phyloP scores from a whole-genome alignment of 2,113 vertebrate species.

The Kryptolebias marmoratus region DNA sequence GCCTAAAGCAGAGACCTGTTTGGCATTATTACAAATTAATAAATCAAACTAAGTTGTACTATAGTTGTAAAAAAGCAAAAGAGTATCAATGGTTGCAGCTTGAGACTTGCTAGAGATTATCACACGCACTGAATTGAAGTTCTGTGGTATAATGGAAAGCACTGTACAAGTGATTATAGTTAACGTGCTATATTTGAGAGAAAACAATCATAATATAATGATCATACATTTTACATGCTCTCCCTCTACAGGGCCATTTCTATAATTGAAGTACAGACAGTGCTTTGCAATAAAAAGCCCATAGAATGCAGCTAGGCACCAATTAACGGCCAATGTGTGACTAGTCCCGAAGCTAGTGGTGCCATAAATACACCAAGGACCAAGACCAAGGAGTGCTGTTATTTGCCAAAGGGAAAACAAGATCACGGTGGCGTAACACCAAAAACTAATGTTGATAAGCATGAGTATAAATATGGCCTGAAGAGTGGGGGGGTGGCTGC shows the following conservation, averaged over 20 bases:
- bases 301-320: conserved; percentile 6
- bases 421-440: conserved; percentile 6
- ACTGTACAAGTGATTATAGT: background rate
- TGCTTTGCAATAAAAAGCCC: conserved; percentile 7
- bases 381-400: conserved; percentile 16
- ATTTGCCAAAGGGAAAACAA: conserved; percentile 18
- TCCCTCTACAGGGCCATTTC: background rate
- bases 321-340: conserved; percentile 24
- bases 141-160: background rate
- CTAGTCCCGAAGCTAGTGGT: conserved; percentile 28
- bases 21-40: too few relatives aligned
- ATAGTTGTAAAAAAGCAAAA: too few relatives aligned
- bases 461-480: conserved; percentile 24
- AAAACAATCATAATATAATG: background rate
- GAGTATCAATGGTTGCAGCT: too few relatives aligned
- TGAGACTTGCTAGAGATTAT: too few relatives aligned
- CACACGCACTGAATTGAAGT: too few relatives aligned
- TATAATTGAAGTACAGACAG: conserved; percentile 17
- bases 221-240: background rate
- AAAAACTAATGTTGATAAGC: conserved; percentile 20
- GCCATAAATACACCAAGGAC: conserved; percentile 47
- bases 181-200: background rate
- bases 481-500: conserved; percentile 19
- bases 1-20: too few relatives aligned
- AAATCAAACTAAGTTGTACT: too few relatives aligned